Evolutionary conservation across 64 coral and sea anemone genomes (phyloP).

Genomic region (Pocillopora verrucosa): DNA sequence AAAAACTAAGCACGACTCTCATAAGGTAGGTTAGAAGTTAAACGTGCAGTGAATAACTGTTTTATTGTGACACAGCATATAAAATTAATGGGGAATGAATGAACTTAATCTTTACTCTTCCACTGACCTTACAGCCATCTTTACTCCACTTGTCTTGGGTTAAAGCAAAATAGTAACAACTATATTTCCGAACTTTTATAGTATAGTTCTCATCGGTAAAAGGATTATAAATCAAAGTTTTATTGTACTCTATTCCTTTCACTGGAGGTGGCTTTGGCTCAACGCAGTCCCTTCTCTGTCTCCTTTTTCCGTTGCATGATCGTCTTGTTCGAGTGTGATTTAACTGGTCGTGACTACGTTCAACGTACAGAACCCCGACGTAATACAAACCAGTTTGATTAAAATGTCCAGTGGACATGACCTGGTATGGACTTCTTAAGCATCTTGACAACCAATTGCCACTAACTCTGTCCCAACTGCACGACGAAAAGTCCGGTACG

Average conservation of each 20-base stretch:
- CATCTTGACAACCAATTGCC: not conserved
- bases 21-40: no score
- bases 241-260: not conserved
- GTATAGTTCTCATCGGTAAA: conserved; percentile 19
- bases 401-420: conserved; percentile 2
- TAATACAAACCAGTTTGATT: conserved; percentile 5
- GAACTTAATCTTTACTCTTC: not conserved
- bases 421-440: conserved; percentile 9
- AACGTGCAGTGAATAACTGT: no score
- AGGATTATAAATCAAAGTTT: conserved; percentile 7
- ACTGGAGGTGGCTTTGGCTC: conserved; percentile 32
- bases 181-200: conserved; percentile 6
- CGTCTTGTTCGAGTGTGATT: conserved; percentile 5
- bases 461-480: not conserved
- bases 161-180: conserved; percentile 26
- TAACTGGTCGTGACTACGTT: not conserved
- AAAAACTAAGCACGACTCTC: no score
- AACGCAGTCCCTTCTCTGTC: conserved; percentile 29
- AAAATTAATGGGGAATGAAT: not conserved
- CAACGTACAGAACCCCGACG: conserved; percentile 4
- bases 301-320: conserved; percentile 13
- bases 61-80: no score
- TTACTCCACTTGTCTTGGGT: conserved; percentile 23
- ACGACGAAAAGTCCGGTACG: conserved; percentile 47
- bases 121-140: conserved; percentile 12